A percentile compares a stretch with the other conserved stretches of the same genome.
These are phyloP conservation scores for Steinernema carpocapsae DNA, from an alignment of 2,888 invertebrate genomes.

Conservation along the genomic window DNA sequence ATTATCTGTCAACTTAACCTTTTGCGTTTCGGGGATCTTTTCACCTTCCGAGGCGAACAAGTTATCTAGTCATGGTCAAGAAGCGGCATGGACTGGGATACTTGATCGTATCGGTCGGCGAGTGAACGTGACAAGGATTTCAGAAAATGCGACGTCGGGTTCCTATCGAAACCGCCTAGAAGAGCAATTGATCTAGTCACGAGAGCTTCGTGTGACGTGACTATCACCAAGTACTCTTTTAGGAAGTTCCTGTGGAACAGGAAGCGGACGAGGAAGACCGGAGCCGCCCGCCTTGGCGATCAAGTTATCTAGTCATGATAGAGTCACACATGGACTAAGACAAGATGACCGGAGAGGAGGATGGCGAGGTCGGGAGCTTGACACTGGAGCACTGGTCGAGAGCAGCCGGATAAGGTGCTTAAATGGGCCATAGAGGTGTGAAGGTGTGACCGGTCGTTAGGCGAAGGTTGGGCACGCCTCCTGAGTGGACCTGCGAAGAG, in stretches of 20 bases:
- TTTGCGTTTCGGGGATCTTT: too few relatives aligned
- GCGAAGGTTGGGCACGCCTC: too few relatives aligned
- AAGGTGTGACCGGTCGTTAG: neutral
- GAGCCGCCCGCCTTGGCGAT: conserved; percentile 1
- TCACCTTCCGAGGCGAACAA: conserved; percentile 2
- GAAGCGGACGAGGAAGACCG: too few relatives aligned
- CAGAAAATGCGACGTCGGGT: neutral
- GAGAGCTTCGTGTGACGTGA: neutral
- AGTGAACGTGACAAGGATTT: neutral
- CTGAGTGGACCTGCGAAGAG: too few relatives aligned
- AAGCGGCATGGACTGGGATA: neutral
- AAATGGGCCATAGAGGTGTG: neutral
- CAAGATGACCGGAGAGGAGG: neutral
- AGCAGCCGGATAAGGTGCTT: neutral
- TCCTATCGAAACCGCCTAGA: neutral
- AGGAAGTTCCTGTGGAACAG: neutral
- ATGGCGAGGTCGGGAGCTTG: neutral
- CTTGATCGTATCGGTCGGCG: neutral
- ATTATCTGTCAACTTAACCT: too few relatives aligned
- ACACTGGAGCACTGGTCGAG: neutral
- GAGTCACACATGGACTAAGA: neutral
- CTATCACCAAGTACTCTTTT: neutral
- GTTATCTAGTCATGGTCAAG: neutral
- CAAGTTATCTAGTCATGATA: neutral
- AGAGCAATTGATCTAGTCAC: conserved; percentile 16